These are phyloP conservation scores for Spea bombifrons DNA, from an alignment of 2,113 vertebrate genomes.

Conservation along the genomic window DNA sequence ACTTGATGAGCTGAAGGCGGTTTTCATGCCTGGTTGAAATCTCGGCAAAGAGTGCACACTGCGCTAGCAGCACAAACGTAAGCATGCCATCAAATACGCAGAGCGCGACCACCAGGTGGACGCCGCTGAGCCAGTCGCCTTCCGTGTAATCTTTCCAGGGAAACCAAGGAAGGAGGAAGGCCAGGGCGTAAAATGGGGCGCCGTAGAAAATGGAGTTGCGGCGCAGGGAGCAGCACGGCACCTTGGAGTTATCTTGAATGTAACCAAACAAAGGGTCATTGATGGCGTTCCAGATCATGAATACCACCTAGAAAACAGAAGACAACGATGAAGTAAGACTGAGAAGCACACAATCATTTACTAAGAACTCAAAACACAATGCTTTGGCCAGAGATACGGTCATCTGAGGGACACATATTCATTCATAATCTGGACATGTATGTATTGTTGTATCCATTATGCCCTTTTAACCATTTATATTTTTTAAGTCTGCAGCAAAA, in stretches of 20 bases:
- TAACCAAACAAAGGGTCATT: slow-evolving; percentile 85
- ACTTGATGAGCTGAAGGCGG: slow-evolving; percentile 73
- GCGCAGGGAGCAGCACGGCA: slow-evolving; percentile 64
- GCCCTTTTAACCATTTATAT: too few relatives aligned
- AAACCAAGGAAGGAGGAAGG: slow-evolving; percentile 90
- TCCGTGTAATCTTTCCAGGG: slow-evolving; percentile 77
- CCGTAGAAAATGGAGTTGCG: slow-evolving; percentile 76
- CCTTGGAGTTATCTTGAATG: slow-evolving; percentile 73
- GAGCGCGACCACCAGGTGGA: slow-evolving; percentile 74
- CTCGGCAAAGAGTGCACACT: slow-evolving; percentile 79
- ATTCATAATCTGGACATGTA: too few relatives aligned
- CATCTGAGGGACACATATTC: too few relatives aligned
- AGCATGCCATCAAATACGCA: slow-evolving; percentile 78
- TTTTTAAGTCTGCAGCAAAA: too few relatives aligned
- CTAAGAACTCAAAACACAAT: too few relatives aligned
- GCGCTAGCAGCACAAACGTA: slow-evolving; percentile 81
- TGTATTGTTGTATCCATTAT: too few relatives aligned
- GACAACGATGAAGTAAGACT: too few relatives aligned
- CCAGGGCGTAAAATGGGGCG: slow-evolving; percentile 69
- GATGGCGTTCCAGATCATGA: slow-evolving; percentile 86
- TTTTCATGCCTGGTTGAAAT: slow-evolving; percentile 69
- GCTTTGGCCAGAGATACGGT: too few relatives aligned
- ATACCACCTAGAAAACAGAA: slow-evolving; percentile 69
- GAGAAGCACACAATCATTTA: too few relatives aligned
- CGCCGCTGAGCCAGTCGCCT: slow-evolving; percentile 78